These are phyloP conservation scores for Latrodectus hesperus DNA, from an alignment of 2,888 invertebrate genomes.

Conservation along the genomic window DNA sequence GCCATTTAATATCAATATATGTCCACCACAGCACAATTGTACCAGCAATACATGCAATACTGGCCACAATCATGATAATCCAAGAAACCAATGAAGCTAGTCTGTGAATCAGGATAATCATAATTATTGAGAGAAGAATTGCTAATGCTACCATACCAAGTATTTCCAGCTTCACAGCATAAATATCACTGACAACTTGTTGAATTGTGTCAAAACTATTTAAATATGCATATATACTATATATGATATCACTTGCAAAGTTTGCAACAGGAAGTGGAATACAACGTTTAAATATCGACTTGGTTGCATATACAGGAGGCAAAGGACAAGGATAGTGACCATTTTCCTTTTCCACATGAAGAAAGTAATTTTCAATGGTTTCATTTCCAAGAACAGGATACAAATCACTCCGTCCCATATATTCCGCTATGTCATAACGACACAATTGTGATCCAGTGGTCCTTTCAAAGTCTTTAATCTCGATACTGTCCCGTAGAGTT, in stretches of 20 bases:
- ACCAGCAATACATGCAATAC: conserved; percentile 83
- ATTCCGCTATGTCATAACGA: conserved; percentile 76
- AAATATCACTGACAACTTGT: conserved; percentile 90
- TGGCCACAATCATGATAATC: conserved; percentile 88
- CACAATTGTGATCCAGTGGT: conserved; percentile 86
- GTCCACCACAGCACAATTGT: conserved; percentile 92
- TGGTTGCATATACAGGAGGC: conserved; percentile 85
- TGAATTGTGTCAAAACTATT: conserved; percentile 92
- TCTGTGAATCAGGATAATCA: conserved; percentile 88
- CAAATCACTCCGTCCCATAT: conserved; percentile 49
- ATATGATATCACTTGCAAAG: conserved; percentile 80
- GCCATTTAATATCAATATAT: conserved; percentile 84
- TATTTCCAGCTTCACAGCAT: conserved; percentile 90
- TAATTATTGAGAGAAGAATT: conserved; percentile 87
- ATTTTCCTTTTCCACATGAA: conserved; percentile 47
- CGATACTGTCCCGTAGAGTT: conserved; percentile 80
- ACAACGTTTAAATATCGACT: conserved; percentile 89
- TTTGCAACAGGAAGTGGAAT: conserved; percentile 81
- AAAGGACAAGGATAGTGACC: conserved; percentile 84
- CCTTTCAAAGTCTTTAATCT: conserved; percentile 83
- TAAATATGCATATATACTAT: conserved; percentile 85
- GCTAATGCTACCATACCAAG: conserved; percentile 86
- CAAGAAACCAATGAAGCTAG: conserved; percentile 89
- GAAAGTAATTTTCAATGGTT: conserved; percentile 51
- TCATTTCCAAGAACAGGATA: conserved; percentile 52